Evolutionary conservation across 2,888 invertebrate genomes (phyloP).

Genomic region (Diadromus collaris): DNA sequence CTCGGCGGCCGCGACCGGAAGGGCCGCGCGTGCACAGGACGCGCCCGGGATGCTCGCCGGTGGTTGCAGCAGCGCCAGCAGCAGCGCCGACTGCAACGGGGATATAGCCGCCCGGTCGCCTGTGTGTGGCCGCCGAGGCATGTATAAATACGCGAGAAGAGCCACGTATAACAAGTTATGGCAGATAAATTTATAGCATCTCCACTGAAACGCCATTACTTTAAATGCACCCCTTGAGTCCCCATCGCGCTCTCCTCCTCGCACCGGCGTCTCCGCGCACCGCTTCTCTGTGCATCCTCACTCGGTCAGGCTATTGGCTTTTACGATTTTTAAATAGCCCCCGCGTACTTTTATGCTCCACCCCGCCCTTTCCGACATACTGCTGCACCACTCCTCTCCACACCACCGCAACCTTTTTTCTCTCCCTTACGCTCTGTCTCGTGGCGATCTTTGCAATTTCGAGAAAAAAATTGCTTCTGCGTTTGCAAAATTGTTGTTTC

Average conservation of each 20-base stretch:
- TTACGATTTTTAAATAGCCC: conserved; percentile 79
- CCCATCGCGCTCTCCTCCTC: conserved; percentile 46
- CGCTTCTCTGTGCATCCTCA: conserved; percentile 55
- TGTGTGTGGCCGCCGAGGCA: conserved; percentile 77
- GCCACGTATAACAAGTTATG: conserved; percentile 80
- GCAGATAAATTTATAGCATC: conserved; percentile 81
- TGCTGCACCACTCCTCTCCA: conserved; percentile 25
- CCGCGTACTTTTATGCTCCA: conserved; percentile 64
- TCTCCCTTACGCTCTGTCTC: conserved; percentile 4
- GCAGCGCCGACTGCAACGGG: conserved; percentile 11
- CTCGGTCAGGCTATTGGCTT: conserved; percentile 73
- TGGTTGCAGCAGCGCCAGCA: conserved; percentile 31
- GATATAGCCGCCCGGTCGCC: conserved; percentile 52
- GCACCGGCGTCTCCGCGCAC: conserved; percentile 31
- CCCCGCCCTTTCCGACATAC: conserved; percentile 57
- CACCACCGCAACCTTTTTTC: conserved; percentile 14
- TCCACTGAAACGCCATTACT: conserved; percentile 80
- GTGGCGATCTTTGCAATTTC: conserved; percentile 28
- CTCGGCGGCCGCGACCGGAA: background rate
- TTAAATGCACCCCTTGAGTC: conserved; percentile 64
- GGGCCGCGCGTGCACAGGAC: background rate
- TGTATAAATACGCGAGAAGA: conserved; percentile 80
- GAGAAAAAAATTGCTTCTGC: conserved; percentile 22
- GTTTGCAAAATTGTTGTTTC: conserved; percentile 5
- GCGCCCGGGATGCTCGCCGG: conserved; percentile 3